A percentile compares a stretch with the other conserved stretches of the same genome.
phyloP scores from a whole-genome alignment of 2,888 invertebrate genomes.

The Euspilapteryx auroguttella region DNA sequence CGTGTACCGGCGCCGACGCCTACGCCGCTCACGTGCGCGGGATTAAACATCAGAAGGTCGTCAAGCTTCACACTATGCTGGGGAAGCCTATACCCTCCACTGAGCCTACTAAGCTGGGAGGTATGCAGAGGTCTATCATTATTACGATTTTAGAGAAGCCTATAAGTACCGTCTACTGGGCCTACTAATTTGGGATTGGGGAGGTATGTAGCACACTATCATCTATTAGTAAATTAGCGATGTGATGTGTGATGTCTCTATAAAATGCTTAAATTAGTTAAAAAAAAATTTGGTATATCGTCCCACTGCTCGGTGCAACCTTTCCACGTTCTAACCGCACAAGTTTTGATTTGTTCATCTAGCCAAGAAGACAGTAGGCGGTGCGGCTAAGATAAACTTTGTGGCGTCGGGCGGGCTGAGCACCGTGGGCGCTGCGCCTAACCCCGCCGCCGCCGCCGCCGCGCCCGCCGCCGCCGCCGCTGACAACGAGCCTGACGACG shows the following conservation, averaged over 20 bases:
- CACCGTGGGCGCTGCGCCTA: constrained; percentile 43
- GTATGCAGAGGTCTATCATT: constrained; percentile 8
- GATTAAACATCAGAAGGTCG: constrained; percentile 96
- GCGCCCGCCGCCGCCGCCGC: constrained; percentile 13
- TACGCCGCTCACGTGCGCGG: constrained; percentile 98
- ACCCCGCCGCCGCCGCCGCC: constrained; percentile 8
- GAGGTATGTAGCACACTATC: no score
- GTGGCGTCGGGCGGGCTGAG: constrained; percentile 76
- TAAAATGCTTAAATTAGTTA: no score
- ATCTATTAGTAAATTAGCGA: no score
- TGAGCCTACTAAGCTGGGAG: constrained; percentile 84
- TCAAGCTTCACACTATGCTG: constrained; percentile 93
- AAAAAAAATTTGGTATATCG: no score
- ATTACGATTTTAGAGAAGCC: background rate
- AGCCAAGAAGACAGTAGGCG: constrained; percentile 53
- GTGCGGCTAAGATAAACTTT: constrained; percentile 82
- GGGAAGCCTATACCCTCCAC: constrained; percentile 97
- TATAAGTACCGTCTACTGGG: no score
- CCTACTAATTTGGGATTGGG: no score
- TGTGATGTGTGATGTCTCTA: no score
- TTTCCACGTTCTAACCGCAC: no score
- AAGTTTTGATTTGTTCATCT: no score
- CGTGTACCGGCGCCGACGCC: constrained; percentile 97
- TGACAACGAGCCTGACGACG: constrained; percentile 26
- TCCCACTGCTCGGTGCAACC: no score